Conservation (phyloP, 2,113 vertebrate species). For the Brachypteracias leptosomus region DNA sequence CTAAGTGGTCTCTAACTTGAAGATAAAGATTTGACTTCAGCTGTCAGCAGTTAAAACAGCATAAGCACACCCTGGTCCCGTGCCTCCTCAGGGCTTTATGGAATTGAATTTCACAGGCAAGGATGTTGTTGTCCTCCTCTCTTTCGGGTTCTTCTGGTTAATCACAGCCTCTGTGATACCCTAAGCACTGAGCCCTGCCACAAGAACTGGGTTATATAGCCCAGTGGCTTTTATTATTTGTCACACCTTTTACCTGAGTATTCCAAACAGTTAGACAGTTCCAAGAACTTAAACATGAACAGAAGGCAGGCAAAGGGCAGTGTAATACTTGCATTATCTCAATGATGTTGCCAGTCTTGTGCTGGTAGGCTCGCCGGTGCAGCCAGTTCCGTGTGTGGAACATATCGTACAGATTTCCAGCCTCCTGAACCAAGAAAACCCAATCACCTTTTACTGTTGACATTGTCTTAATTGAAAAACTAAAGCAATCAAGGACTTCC, state of each 20-base stretch:
- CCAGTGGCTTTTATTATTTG: neutral
- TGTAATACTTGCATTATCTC: conserved; percentile 87
- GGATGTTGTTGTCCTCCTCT: neutral
- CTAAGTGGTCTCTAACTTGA: neutral
- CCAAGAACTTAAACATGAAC: neutral
- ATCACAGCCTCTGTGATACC: neutral
- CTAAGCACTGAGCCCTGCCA: neutral
- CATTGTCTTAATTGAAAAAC: neutral
- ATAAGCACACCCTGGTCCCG: neutral
- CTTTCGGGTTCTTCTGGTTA: neutral
- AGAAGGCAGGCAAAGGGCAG: neutral
- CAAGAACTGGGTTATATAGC: neutral
- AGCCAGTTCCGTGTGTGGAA: conserved; percentile 91
- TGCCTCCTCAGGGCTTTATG: neutral
- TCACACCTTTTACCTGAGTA: neutral
- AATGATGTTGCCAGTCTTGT: conserved; percentile 90
- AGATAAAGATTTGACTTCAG: neutral
- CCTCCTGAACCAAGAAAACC: conserved; percentile 79
- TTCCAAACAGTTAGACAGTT: neutral
- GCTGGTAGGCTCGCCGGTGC: conserved; percentile 93
- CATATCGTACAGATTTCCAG: conserved; percentile 92
- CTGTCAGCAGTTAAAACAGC: neutral
- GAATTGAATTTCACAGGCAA: neutral
- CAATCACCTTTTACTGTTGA: neutral
- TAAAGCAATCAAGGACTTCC: neutral